Evolutionary conservation across 2,888 invertebrate genomes (phyloP).

Genomic region (Rutpela maculata): DNA sequence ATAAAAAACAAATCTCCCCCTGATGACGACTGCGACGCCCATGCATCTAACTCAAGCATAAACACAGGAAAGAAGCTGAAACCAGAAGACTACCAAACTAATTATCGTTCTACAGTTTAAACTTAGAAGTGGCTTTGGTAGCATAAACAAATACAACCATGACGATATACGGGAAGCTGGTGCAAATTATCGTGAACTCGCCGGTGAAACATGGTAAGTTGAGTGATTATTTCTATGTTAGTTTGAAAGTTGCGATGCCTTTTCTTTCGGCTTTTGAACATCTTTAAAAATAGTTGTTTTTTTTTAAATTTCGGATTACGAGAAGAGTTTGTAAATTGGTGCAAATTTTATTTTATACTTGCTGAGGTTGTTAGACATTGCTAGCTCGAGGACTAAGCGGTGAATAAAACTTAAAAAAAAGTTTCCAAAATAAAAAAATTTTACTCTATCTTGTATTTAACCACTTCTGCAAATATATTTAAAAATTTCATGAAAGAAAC

Average conservation of each 20-base stretch:
- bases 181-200: conserved; percentile 30
- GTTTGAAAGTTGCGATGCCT: background rate
- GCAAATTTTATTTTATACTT: too few species aligned
- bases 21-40: background rate
- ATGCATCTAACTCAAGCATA: background rate
- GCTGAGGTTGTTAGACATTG: too few species aligned
- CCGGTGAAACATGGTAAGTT: conserved; percentile 19
- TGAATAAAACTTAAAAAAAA: too few species aligned
- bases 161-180: conserved; percentile 36
- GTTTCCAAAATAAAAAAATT: too few species aligned
- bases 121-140: background rate
- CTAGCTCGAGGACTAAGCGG: too few species aligned
- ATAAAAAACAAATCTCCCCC: too few species aligned
- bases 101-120: conserved; percentile 4
- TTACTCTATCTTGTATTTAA: too few species aligned
- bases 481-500: too few species aligned
- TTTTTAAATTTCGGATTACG: too few species aligned
- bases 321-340: too few species aligned
- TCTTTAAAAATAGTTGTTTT: too few species aligned
- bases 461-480: too few species aligned
- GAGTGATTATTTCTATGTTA: background rate
- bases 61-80: background rate
- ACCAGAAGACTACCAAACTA: conserved; percentile 13
- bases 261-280: background rate
- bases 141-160: conserved; percentile 5